These are phyloP conservation scores for Phainopepla nitens DNA, from an alignment of 2,113 vertebrate genomes.

Conservation along the genomic window DNA sequence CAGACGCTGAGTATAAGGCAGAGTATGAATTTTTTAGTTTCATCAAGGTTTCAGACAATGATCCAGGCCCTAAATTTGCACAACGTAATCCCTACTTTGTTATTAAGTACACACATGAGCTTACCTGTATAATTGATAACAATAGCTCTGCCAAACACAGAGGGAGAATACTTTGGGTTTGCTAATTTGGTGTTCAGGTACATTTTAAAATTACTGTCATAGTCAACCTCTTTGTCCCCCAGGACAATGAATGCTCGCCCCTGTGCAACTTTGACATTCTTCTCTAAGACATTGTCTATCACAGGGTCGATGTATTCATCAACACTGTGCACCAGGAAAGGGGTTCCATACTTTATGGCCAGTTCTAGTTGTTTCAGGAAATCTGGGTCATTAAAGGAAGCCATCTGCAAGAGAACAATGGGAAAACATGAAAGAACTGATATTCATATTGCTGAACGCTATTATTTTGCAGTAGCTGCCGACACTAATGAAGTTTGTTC, in stretches of 20 bases:
- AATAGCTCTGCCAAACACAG: constrained; percentile 94
- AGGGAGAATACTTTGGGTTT: constrained; percentile 89
- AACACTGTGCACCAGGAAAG: constrained; percentile 92
- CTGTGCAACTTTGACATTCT: constrained; percentile 82
- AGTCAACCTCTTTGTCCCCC: constrained; percentile 94
- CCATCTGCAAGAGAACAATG: constrained; percentile 74
- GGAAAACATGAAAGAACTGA: neutral
- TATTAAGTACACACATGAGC: neutral
- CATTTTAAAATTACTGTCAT: constrained; percentile 88
- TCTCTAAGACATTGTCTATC: constrained; percentile 91
- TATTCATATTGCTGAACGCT: neutral
- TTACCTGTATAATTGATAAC: constrained; percentile 97
- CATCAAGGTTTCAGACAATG: neutral
- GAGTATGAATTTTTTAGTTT: neutral
- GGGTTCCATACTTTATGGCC: constrained; percentile 90
- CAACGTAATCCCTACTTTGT: neutral
- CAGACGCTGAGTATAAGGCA: neutral
- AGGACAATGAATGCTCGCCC: constrained; percentile 84
- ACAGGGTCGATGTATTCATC: constrained; percentile 96
- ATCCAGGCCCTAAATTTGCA: neutral
- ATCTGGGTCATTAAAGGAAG: constrained; percentile 94
- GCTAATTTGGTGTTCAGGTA: constrained; percentile 93
- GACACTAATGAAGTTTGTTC: neutral
- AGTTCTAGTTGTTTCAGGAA: constrained; percentile 93
- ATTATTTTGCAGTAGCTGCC: neutral